Conservation (phyloP, 2,113 vertebrate species). For the Atrichornis clamosus region DNA sequence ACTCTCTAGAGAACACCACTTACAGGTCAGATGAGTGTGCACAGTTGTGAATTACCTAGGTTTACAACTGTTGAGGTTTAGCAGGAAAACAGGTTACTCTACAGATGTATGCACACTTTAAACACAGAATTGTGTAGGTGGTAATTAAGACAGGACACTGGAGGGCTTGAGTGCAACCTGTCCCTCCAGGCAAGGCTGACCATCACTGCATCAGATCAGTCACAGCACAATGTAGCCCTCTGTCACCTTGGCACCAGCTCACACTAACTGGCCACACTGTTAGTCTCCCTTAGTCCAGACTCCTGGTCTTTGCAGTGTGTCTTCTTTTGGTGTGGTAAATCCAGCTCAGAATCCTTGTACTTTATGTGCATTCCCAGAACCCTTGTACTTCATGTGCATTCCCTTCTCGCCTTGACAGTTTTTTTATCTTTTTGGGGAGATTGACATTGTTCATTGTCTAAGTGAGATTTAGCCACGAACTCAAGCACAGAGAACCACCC, state of each 20-base stretch:
- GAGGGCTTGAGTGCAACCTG: neutral
- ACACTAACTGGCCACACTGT: neutral
- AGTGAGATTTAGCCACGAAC: neutral
- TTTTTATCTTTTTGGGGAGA: rapidly evolving
- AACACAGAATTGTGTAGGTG: neutral
- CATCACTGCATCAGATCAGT: neutral
- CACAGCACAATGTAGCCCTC: neutral
- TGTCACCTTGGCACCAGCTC: neutral
- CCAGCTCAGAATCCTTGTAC: neutral
- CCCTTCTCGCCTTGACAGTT: neutral
- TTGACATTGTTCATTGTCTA: neutral
- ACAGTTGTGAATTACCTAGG: neutral
- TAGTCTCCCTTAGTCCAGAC: neutral
- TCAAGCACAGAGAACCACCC: neutral
- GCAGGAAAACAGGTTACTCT: neutral
- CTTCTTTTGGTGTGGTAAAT: neutral
- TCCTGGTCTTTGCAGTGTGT: rapidly evolving
- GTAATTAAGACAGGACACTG: neutral
- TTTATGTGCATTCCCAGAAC: neutral
- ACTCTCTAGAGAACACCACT: neutral
- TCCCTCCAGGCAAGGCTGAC: neutral
- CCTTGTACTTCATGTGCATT: too few relatives aligned
- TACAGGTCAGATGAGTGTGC: too few relatives aligned
- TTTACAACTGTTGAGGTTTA: neutral
- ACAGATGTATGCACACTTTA: neutral